Evolutionary conservation across 2,888 invertebrate genomes (phyloP), one percentile per base, ranked within the genome.

Genomic region (Ophion ventricosus): DNA sequence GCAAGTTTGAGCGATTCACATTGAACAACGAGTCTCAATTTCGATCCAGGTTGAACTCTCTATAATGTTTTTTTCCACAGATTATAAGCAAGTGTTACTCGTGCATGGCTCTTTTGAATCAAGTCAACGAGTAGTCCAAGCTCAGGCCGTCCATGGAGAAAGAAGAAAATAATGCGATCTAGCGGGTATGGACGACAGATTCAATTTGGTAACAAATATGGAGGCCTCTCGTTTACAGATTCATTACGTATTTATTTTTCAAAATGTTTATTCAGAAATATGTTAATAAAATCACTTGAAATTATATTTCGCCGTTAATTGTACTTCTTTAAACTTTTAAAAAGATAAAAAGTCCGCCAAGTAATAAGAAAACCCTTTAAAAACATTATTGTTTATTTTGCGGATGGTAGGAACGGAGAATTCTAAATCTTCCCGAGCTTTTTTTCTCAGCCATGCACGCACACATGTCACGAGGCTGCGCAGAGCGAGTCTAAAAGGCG

Each of bases 31-130:
- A 20, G 8, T 23, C 1, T 20, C 23, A 29, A 17, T 29, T 7
- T 3, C n/a, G 43, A 25, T 7, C 43, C 25, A 17, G 10, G 23
- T 25, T 0, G 2, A 23, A 4, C 14, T 20, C 23, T 57, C 14
- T 7, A 26, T 35, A 23, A 63, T 29, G 2, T 73, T 17, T 73
- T 17, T 43, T 73, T 63, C 79, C 54, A 2, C 75, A 84, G 85
- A 85, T 87, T 43, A 84, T 87, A 75, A 85, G 87, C 78, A 87
- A 82, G 43, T 84, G 83, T 64, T 85, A 87, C 57, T 87, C 87
- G 5, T 82, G 69, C 10, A 81, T 87, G 84, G 85, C 85, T 56
- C 72, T 87, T 7, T 63, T 87, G 35, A 82, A 87, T 7, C 84
- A 76, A 81, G 82, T 79, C 25, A 80, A 85, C 80, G 85, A 86